These are phyloP conservation scores for Orthonychiurus folsomi DNA, from an alignment of 2,888 invertebrate species.

Conservation along the genomic window DNA sequence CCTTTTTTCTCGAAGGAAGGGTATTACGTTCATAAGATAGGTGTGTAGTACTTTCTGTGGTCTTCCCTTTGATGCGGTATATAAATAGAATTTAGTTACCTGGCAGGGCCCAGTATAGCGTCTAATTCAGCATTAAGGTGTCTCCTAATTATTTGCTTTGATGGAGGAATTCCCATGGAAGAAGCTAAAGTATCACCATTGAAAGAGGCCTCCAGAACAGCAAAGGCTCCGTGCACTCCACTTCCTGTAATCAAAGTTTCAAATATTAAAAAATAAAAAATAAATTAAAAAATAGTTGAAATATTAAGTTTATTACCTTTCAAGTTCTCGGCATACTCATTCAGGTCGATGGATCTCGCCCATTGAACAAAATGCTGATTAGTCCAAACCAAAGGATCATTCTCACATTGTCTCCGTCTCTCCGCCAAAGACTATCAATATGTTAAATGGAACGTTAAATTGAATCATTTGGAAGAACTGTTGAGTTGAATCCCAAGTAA, in stretches of 20 bases:
- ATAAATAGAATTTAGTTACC: too few relatives aligned
- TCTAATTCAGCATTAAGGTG: constrained; percentile 87
- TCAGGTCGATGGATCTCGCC: constrained; percentile 86
- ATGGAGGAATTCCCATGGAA: constrained; percentile 80
- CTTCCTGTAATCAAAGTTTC: constrained; percentile 61
- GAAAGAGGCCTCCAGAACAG: constrained; percentile 86
- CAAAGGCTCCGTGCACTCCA: constrained; percentile 88
- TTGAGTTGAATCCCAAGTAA: constrained; percentile 28
- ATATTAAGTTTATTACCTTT: constrained; percentile 57
- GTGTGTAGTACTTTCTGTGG: too few relatives aligned
- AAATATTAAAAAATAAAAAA: too few relatives aligned
- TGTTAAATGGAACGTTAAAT: constrained; percentile 6
- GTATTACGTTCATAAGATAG: too few relatives aligned
- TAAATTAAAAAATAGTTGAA: constrained; percentile 7
- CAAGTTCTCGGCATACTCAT: constrained; percentile 84
- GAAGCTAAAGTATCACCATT: constrained; percentile 91
- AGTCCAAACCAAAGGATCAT: constrained; percentile 91
- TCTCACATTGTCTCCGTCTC: constrained; percentile 77
- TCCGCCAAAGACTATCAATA: constrained; percentile 67
- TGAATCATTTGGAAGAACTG: constrained; percentile 12
- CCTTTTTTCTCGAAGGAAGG: too few relatives aligned
- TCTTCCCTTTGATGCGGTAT: too few relatives aligned
- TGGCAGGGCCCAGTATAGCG: constrained; percentile 80
- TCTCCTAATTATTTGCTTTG: constrained; percentile 83
- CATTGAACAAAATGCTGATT: constrained; percentile 88